phyloP scores from a whole-genome alignment of 2,797 vertebrate genomes.

The Lateolabrax maculatus region DNA sequence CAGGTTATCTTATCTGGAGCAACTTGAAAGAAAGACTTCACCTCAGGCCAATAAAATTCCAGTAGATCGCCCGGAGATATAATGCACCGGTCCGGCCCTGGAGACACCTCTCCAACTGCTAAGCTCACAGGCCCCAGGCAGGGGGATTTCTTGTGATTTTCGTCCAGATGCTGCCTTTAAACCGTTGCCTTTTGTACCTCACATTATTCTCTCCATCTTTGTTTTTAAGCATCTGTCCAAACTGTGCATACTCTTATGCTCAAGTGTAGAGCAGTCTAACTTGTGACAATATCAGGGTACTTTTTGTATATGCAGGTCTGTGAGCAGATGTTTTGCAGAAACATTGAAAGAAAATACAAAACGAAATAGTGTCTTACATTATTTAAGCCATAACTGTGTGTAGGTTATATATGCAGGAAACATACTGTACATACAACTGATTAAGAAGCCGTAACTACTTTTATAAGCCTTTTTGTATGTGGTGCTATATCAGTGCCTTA shows the following conservation, averaged over 20 bases:
- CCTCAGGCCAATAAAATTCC: constrained; percentile 64
- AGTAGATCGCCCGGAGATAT: constrained; percentile 42
- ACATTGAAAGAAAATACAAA: neutral
- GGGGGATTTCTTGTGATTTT: constrained; percentile 26
- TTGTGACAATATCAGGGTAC: constrained; percentile 78
- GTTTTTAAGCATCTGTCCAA: constrained; percentile 39
- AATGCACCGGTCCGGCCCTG: constrained; percentile 39
- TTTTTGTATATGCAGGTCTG: constrained; percentile 39
- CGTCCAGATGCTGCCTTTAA: constrained; percentile 65
- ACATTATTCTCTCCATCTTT: constrained; percentile 29
- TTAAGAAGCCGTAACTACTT: constrained; percentile 59
- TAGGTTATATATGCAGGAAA: constrained; percentile 1
- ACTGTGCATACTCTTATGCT: constrained; percentile 29
- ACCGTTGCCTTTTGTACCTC: constrained; percentile 56
- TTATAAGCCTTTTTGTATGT: constrained; percentile 11
- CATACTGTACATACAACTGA: constrained; percentile 29
- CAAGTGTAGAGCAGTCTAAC: constrained; percentile 18
- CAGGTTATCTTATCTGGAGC: constrained; percentile 62
- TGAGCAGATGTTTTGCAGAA: constrained; percentile 4
- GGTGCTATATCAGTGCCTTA: constrained; percentile 56
- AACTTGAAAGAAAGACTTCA: constrained; percentile 57
- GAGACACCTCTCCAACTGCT: constrained; percentile 62
- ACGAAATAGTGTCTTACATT: neutral
- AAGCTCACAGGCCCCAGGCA: constrained; percentile 38
- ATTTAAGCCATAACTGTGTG: neutral